Evolutionary conservation across 1,140 invertebrate genomes (phyloP).

Genomic region (Nilaparvata lugens): DNA sequence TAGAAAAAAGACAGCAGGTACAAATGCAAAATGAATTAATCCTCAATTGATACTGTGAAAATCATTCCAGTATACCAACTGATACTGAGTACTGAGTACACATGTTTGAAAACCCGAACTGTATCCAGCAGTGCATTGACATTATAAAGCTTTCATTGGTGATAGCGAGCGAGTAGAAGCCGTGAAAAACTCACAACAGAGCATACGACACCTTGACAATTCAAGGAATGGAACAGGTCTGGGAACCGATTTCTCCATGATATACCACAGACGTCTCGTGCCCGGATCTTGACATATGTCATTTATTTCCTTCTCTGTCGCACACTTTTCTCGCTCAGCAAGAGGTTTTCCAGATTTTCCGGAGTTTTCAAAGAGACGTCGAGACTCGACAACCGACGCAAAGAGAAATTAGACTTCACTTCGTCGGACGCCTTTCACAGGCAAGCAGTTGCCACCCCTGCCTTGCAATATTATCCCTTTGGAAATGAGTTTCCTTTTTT

Average conservation of each 20-base stretch:
- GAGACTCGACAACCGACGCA: neutral
- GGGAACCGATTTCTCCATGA: neutral
- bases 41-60: too few species aligned
- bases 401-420: slow-evolving; percentile 3
- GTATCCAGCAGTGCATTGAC: too few species aligned
- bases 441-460: neutral
- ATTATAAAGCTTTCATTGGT: too few species aligned
- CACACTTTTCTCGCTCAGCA: neutral
- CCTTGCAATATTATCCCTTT: neutral
- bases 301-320: neutral
- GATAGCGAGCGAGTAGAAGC: too few species aligned
- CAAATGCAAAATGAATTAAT: too few species aligned
- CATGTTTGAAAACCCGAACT: too few species aligned
- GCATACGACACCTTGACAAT: neutral
- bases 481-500: slow-evolving; percentile 4
- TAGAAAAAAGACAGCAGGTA: too few species aligned
- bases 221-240: neutral
- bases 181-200: neutral
- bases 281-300: slow-evolving; percentile 1
- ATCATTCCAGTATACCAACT: too few species aligned
- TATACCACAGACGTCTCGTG: neutral
- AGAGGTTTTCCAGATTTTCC: neutral
- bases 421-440: neutral
- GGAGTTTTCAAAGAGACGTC: slow-evolving; percentile 2
- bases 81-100: too few species aligned